Percentiles rank a stretch among this genome's conserved stretches.
Conservation (phyloP, 2,888 invertebrate species). For the Elegia similella region DNA sequence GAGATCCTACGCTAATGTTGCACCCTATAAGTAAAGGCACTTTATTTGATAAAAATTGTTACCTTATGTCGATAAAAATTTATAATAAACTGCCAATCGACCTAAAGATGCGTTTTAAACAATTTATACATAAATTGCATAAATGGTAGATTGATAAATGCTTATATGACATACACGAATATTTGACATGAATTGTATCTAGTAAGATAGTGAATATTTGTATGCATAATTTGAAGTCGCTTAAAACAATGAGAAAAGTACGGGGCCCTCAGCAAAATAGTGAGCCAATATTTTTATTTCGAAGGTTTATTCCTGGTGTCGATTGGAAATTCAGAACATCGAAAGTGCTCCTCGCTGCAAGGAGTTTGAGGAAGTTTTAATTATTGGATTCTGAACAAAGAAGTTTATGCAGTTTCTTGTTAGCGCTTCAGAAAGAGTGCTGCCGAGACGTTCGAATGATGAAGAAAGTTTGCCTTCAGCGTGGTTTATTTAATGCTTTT, state of each 20-base stretch:
- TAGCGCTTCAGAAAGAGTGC: slow-evolving; percentile 2
- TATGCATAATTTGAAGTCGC: no score
- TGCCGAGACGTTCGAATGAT: slow-evolving; percentile 4
- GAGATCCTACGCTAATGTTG: no score
- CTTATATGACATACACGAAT: no score
- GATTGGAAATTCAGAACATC: slow-evolving; percentile 14
- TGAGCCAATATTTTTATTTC: background rate
- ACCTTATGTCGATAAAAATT: no score
- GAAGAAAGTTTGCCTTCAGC: slow-evolving; percentile 9
- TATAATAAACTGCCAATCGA: no score
- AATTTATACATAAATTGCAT: no score
- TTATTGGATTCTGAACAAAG: slow-evolving; percentile 35
- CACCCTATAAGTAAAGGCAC: no score
- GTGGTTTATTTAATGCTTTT: background rate
- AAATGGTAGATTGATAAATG: no score
- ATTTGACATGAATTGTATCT: no score
- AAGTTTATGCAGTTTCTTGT: slow-evolving; percentile 17
- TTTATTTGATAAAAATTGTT: no score
- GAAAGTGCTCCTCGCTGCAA: slow-evolving; percentile 10
- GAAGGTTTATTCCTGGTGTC: slow-evolving; percentile 1
- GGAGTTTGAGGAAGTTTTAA: slow-evolving; percentile 43
- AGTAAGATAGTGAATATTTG: no score
- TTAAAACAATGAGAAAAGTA: background rate
- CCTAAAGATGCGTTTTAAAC: no score
- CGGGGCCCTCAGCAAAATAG: background rate